Evolutionary conservation across 2,888 invertebrate species (phyloP).

Genomic region (Heliconius sara): DNA sequence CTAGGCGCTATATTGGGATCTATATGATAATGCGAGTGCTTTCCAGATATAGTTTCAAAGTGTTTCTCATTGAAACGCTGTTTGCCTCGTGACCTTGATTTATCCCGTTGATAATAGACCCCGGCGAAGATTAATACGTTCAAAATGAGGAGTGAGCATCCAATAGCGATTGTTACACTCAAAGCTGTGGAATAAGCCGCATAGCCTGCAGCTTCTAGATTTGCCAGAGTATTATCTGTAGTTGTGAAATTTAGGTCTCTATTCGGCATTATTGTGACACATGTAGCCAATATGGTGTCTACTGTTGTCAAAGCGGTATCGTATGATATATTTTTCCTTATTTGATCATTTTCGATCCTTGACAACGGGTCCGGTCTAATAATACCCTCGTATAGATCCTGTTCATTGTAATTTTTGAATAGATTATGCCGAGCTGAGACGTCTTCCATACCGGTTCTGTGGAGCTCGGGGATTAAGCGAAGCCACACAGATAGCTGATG

Average conservation of each 20-base stretch:
- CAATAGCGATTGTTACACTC: slow-evolving; percentile 91
- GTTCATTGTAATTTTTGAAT: slow-evolving; percentile 94
- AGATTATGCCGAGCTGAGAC: slow-evolving; percentile 94
- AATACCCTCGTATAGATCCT: slow-evolving; percentile 94
- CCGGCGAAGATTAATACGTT: slow-evolving; percentile 93
- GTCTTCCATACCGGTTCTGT: slow-evolving; percentile 94
- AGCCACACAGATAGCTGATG: slow-evolving; percentile 98
- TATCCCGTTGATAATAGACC: slow-evolving; percentile 92
- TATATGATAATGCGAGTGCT: slow-evolving; percentile 91
- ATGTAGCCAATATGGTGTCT: slow-evolving; percentile 88
- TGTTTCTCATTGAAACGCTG: slow-evolving; percentile 88
- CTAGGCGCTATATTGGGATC: slow-evolving; percentile 91
- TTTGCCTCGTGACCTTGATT: slow-evolving; percentile 88
- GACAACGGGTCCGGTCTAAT: slow-evolving; percentile 93
- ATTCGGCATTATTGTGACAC: slow-evolving; percentile 86
- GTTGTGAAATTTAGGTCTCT: slow-evolving; percentile 79
- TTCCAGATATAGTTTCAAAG: slow-evolving; percentile 90
- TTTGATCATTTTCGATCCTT: slow-evolving; percentile 85
- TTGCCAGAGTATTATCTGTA: slow-evolving; percentile 89
- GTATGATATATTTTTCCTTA: slow-evolving; percentile 81
- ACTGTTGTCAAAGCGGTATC: slow-evolving; percentile 87
- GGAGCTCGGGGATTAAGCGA: slow-evolving; percentile 95
- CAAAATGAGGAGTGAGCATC: slow-evolving; percentile 90
- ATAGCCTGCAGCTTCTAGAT: slow-evolving; percentile 90
- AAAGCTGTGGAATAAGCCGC: slow-evolving; percentile 90